phyloP scores from a whole-genome alignment of 2,797 vertebrate species.

The Enteromius unitaeniatus region DNA sequence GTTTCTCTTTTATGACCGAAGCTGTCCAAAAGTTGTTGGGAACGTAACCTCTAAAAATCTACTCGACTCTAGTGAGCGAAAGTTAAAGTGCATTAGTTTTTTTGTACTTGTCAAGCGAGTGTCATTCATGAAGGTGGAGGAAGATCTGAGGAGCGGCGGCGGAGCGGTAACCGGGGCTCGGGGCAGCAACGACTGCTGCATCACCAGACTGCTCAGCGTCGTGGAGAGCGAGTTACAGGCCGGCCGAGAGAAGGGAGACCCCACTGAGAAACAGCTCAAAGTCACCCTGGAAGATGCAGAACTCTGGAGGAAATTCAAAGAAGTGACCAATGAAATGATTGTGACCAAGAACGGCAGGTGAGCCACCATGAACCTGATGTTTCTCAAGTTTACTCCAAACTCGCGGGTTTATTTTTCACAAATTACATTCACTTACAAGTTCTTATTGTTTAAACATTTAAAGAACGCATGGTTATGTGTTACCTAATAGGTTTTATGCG shows the following conservation, averaged over 20 bases:
- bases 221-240: conserved; percentile 91
- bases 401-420: background rate
- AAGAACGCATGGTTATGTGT: background rate
- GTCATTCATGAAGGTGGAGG: conserved; percentile 79
- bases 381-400: background rate
- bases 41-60: background rate
- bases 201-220: conserved; percentile 88
- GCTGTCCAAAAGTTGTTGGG: background rate
- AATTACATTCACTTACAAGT: background rate
- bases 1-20: background rate
- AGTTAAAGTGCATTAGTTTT: background rate
- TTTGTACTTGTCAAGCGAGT: background rate
- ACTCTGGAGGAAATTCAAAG: conserved; percentile 93
- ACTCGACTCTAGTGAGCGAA: background rate
- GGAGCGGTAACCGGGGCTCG: conserved; percentile 51
- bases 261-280: conserved; percentile 90
- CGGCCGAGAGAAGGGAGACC: conserved; percentile 93
- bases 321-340: conserved; percentile 97
- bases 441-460: background rate
- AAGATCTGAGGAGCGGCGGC: conserved; percentile 64
- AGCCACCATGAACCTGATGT: conserved; percentile 54
- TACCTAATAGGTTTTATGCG: background rate
- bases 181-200: conserved; percentile 73
- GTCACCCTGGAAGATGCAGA: conserved; percentile 89
- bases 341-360: conserved; percentile 98